These are phyloP conservation scores for Halichoerus grypus DNA, from an alignment of 2,113 vertebrate species.

Conservation along the genomic window DNA sequence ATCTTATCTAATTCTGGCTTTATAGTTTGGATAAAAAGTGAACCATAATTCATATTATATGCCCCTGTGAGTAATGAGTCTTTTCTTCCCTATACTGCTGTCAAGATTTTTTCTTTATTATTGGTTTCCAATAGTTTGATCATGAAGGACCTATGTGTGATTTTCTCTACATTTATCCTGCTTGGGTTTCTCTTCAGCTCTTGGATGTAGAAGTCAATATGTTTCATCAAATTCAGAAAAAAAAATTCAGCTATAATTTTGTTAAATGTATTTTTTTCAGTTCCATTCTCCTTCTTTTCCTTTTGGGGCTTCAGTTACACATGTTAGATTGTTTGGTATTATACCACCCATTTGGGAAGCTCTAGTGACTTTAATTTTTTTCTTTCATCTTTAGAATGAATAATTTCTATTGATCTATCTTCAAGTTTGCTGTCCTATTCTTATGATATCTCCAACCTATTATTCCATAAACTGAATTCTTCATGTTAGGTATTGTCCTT, in stretches of 20 bases:
- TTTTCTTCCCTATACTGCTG: neutral
- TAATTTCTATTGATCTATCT: neutral
- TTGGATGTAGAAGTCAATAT: neutral
- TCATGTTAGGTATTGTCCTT: neutral
- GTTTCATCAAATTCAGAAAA: neutral
- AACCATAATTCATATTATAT: neutral
- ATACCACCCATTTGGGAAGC: neutral
- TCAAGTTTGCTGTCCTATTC: neutral
- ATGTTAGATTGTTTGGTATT: neutral
- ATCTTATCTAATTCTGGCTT: neutral
- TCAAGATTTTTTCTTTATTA: neutral
- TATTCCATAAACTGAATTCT: neutral
- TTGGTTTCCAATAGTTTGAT: neutral
- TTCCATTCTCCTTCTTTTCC: neutral
- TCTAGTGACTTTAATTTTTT: neutral
- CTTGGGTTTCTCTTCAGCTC: neutral
- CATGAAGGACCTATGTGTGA: neutral
- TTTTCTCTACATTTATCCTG: neutral
- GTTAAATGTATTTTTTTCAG: neutral
- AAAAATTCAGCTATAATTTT: neutral
- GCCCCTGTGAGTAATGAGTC: neutral
- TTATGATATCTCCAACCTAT: neutral
- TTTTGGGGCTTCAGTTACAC: neutral
- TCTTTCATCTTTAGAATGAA: neutral
- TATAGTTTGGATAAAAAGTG: neutral